These are phyloP conservation scores for Siniperca knerii DNA, from an alignment of 2,113 vertebrate genomes.

Conservation along the genomic window DNA sequence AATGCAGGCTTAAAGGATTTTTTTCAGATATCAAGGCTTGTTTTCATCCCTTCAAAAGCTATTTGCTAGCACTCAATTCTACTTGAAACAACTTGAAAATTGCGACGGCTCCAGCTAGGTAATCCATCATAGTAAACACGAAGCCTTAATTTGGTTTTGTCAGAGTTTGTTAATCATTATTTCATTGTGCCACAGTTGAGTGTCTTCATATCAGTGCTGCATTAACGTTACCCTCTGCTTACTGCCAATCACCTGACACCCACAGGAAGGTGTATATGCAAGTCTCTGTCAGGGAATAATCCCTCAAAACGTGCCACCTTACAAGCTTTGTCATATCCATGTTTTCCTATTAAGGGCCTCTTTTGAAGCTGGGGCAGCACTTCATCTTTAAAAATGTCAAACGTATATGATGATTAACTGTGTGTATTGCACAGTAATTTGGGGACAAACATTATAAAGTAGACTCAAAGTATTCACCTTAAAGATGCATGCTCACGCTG, in stretches of 20 bases:
- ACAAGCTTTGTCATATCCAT: not conserved
- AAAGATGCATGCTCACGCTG: slow-evolving; percentile 12
- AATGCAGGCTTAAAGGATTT: slow-evolving; percentile 45
- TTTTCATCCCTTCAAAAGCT: slow-evolving; percentile 43
- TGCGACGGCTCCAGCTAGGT: slow-evolving; percentile 24
- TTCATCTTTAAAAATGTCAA: slow-evolving; percentile 1
- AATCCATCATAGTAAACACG: slow-evolving; percentile 69
- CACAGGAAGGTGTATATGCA: not conserved
- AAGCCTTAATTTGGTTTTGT: slow-evolving; percentile 62
- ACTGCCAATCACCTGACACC: slow-evolving; percentile 60
- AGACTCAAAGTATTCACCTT: not conserved
- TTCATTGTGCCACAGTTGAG: slow-evolving; percentile 57
- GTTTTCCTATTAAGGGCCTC: not conserved
- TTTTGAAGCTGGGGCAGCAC: slow-evolving; percentile 24
- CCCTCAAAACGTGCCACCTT: slow-evolving; percentile 17
- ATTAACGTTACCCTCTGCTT: slow-evolving; percentile 45
- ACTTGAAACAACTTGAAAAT: slow-evolving; percentile 61
- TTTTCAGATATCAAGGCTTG: slow-evolving; percentile 26
- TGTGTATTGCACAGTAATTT: not conserved
- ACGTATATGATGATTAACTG: not conserved
- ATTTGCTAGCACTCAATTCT: slow-evolving; percentile 52
- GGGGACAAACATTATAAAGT: not conserved
- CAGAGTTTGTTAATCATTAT: slow-evolving; percentile 60
- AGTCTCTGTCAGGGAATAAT: slow-evolving; percentile 27
- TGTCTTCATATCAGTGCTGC: slow-evolving; percentile 53